Evolutionary conservation across 2,797 vertebrate genomes (phyloP), one percentile per base, ranked within the genome.

Genomic region (Aplochiton taeniatus): DNA sequence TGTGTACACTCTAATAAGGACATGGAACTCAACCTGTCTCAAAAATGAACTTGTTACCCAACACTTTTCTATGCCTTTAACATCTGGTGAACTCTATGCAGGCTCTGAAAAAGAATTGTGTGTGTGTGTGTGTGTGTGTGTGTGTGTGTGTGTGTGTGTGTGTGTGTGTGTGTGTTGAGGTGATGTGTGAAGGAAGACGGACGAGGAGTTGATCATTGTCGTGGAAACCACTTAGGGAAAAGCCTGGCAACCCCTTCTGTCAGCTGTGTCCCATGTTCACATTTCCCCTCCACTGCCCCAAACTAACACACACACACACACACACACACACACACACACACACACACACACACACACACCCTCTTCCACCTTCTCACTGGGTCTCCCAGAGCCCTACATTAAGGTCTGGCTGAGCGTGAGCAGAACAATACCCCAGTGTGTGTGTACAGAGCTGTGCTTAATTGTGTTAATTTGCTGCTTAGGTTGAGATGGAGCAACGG

Each of bases 401-500:
- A 90, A 88, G 88, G 90, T 87, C 87, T 88, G 87, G 86, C 74
- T 83, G 83, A 90, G 85, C 84, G 82, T 83, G 85, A 82, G 89
- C 89, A 88, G 88, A 91, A 92, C 89, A 92, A 92, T 91, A 88
- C 91, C 90, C 88, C 82, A 74, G 89, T 91, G 90, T 87, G 88
- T 84, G 87, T 88, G 82, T 87, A 86, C 62, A 72, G 80, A 85
- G 83, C 87, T 85, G 82, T 93, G 91, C 86, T 85, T 92, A 92
- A 92, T 93, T 92, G 89, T 90, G 87, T 91, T 93, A 89, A 92
- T 92, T 93, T 92, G 90, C 91, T 92, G 91, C 91, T 91, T 88
- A 90, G 87, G 82, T 91, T 91, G 90, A 89, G 87, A 87, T 69
- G 49, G 83, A 83, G 85, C 88, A 90, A 79, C 85, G 74, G 71